A percentile compares a stretch with the other conserved stretches of the same genome.
Conservation (phyloP, 1,140 invertebrate genomes). For the Diachasmimorpha longicaudata region DNA sequence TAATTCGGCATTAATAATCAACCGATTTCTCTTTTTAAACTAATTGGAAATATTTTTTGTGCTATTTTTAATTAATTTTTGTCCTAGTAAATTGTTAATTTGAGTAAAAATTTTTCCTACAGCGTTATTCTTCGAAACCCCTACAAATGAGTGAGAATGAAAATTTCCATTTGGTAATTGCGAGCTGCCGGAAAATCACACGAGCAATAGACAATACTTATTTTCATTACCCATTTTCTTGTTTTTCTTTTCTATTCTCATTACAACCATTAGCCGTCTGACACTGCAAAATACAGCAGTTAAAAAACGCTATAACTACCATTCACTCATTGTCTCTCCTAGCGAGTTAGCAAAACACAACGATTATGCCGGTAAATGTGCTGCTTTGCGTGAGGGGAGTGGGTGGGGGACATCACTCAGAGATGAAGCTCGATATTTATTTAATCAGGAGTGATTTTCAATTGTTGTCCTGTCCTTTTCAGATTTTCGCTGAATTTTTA, state of each 20-base stretch:
- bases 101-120: constrained; percentile 9
- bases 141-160: constrained; percentile 26
- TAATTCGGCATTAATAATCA: constrained; percentile 22
- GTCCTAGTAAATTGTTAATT: neutral
- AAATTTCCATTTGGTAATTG: constrained; percentile 32
- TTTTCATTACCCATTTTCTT: neutral
- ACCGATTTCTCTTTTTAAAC: constrained; percentile 8
- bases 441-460: constrained; percentile 1
- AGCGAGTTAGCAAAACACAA: constrained; percentile 29
- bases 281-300: neutral
- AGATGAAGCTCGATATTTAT: neutral
- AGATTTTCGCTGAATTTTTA: neutral
- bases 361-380: constrained; percentile 16
- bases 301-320: constrained; percentile 8
- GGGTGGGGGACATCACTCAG: neutral
- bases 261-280: neutral
- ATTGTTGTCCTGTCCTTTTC: neutral
- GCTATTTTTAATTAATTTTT: constrained; percentile 4
- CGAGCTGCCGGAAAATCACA: constrained; percentile 31
- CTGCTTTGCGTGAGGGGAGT: neutral
- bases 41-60: constrained; percentile 4
- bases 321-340: neutral
- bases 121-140: neutral
- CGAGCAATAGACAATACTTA: neutral
- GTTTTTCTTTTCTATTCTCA: neutral